These are phyloP conservation scores for Cheilosia grossa DNA, from an alignment of 2,888 invertebrate species.

Conservation along the genomic window DNA sequence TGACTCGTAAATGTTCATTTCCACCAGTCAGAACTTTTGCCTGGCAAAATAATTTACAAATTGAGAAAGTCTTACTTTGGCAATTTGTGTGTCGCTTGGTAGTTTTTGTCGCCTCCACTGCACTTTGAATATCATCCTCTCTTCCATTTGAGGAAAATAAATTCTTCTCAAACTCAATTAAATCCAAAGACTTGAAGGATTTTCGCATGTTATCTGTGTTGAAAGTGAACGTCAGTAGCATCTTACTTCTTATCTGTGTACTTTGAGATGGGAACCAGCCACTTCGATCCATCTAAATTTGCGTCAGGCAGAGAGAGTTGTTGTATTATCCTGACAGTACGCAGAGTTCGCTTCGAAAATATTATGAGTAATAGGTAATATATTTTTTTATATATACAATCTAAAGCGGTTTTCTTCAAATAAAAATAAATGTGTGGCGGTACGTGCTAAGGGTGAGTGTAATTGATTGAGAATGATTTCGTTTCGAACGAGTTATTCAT, in stretches of 20 bases:
- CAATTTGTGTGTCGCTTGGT: not conserved
- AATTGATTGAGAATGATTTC: constrained; percentile 11
- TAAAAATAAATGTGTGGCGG: not conserved
- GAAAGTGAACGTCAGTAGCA: constrained; percentile 47
- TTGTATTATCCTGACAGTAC: constrained; percentile 1
- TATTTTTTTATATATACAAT: not conserved
- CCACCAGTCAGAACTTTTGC: constrained; percentile 12
- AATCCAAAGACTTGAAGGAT: constrained; percentile 31
- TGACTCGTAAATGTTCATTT: constrained; percentile 16
- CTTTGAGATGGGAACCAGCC: not conserved
- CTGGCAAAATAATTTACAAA: constrained; percentile 13
- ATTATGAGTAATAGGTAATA: not conserved
- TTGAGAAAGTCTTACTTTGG: not conserved
- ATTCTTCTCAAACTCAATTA: constrained; percentile 45
- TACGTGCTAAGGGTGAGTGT: not conserved
- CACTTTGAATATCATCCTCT: constrained; percentile 2
- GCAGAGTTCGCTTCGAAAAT: not conserved
- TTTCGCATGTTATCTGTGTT: constrained; percentile 37
- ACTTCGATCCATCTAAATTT: constrained; percentile 7
- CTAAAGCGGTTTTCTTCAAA: not conserved
- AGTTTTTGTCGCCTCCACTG: constrained; percentile 4
- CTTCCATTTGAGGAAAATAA: constrained; percentile 15
- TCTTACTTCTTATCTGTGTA: constrained; percentile 11
- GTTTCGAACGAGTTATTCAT: constrained; percentile 9
- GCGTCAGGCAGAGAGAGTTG: not conserved